A percentile compares a stretch with the other conserved stretches of the same genome.
phyloP scores from a whole-genome alignment of 2,113 vertebrate genomes.

The Strix aluco region DNA sequence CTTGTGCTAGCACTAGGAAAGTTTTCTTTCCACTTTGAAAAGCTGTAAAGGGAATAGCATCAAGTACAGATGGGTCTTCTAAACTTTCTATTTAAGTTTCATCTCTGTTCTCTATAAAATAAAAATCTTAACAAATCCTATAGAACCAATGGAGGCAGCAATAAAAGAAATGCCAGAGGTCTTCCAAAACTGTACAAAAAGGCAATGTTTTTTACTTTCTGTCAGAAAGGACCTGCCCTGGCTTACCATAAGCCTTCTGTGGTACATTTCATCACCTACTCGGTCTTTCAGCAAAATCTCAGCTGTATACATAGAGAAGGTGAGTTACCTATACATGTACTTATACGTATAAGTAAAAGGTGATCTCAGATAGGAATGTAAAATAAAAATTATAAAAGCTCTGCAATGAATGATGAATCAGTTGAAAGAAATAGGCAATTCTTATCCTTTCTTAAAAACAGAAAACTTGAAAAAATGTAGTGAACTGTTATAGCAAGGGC shows the following conservation, averaged over 20 bases:
- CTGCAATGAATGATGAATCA: neutral
- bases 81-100: neutral
- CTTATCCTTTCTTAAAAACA: neutral
- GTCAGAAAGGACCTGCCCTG: neutral
- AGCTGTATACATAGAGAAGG: neutral
- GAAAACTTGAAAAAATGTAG: neutral
- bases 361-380: neutral
- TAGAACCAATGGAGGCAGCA: neutral
- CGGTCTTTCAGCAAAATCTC: neutral
- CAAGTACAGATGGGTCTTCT: neutral
- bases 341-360: neutral
- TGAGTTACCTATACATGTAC: neutral
- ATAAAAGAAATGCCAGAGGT: neutral
- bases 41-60: neutral
- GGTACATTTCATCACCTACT: neutral
- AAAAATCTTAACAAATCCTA: neutral
- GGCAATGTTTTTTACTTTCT: neutral
- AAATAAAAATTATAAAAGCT: neutral
- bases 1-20: neutral
- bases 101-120: neutral
- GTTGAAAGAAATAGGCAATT: neutral
- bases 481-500: neutral
- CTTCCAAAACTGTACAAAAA: neutral
- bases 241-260: neutral
- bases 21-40: slow-evolving; percentile 30